A percentile compares a stretch with the other conserved stretches of the same genome.
phyloP scores from a whole-genome alignment of 2,797 vertebrate species.

The Benthosema pterotum region DNA sequence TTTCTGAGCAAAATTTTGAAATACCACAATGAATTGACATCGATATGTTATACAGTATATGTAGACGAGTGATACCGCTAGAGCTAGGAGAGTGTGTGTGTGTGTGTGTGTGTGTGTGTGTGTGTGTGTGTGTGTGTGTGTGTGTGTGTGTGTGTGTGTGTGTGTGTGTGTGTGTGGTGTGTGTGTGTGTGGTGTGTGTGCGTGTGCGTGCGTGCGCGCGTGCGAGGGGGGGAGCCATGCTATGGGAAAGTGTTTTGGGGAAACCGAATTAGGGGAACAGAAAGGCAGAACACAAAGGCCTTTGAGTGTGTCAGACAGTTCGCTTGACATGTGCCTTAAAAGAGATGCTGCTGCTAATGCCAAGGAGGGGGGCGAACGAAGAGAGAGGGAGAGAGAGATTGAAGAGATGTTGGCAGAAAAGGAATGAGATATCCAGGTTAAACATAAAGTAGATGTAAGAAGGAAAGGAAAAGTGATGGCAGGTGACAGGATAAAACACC shows the following conservation, averaged over 20 bases:
- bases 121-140: no score
- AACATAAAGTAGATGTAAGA: no score
- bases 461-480: constrained; percentile 37
- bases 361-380: constrained; percentile 66
- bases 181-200: no score
- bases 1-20: constrained; percentile 4
- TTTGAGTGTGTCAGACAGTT: constrained; percentile 75
- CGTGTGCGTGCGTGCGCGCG: no score
- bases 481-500: constrained; percentile 37
- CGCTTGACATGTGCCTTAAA: constrained; percentile 81
- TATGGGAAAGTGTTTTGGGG: constrained; percentile 81
- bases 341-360: constrained; percentile 77
- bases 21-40: constrained; percentile 14
- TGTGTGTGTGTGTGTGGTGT: no score
- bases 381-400: constrained; percentile 41
- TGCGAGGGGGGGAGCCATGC: constrained; percentile 70
- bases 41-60: constrained; percentile 38
- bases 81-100: no score
- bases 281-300: constrained; percentile 46
- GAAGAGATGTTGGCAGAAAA: constrained; percentile 28
- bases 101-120: constrained; percentile 14
- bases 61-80: constrained; percentile 29
- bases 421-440: no score
- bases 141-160: no score
- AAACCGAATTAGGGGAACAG: constrained; percentile 46